Base-by-base conservation (phyloP, 2,888 invertebrate genomes). In the Rutpela maculata region DNA sequence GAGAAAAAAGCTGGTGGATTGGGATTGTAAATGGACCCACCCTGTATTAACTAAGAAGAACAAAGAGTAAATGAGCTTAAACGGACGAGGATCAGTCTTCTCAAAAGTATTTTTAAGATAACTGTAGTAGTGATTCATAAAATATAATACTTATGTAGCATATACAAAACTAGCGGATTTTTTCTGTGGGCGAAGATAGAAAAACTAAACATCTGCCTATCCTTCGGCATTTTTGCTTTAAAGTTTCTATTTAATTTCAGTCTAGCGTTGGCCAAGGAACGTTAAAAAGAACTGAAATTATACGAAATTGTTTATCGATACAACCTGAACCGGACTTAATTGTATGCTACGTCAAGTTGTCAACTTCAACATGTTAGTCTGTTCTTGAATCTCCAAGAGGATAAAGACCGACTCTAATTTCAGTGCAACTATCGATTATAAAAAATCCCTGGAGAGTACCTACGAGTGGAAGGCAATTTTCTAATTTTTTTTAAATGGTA, bases 311-410 rank as follows among this genome's bases (percentile, higher is more conserved):
- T 71, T 71, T 59, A 68, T 78, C 76, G 76, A 78, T 78, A 73
- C 71, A 55, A 56, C 56, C 35, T 35, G 73, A 73, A 66, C 73
- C 56, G 50, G 70, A 68, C 56, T 50, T 80, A 77, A 77, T 78
- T 76, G 76, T 60, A 77, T 19, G 66, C n/a, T 67, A 80, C 74
- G 75, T 80, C 79, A 80, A 76, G 31, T 18, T 75, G 79, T 77
- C 79, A 79, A 79, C 72, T 68, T 62, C 38, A 63, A 76, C 67
- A 67, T 77, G 75, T 60, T 69, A 31, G 68, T 31, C 22, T 43
- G 59, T 69, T 55, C 35, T 35, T 35, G 60, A 4, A 60, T 65
- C 65, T 65, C 35, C 57, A 31, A 57, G 6, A 65, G 59, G n/a
- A 74, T 11, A 67, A 77, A 70, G 56, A 62, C 73, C 74, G 74